Evolutionary conservation across 2,797 vertebrate species (phyloP).

Genomic region (Alfaro cultratus): DNA sequence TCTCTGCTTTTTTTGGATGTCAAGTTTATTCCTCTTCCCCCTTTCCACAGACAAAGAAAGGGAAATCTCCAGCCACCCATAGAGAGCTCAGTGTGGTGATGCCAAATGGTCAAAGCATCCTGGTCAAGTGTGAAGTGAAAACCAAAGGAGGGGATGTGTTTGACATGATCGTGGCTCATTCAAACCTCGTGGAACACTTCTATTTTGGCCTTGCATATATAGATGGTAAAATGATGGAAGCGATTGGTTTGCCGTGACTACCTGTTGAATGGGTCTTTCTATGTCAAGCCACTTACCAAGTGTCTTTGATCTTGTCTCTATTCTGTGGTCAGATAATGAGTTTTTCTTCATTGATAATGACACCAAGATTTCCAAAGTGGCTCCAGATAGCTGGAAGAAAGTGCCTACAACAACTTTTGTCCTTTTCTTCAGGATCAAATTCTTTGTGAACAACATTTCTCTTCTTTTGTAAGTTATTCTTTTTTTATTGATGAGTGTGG

Average conservation of each 20-base stretch:
- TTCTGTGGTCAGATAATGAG: slow-evolving; percentile 83
- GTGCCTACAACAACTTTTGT: slow-evolving; percentile 81
- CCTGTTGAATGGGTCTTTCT: neutral
- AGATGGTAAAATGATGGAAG: slow-evolving; percentile 77
- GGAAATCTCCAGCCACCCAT: slow-evolving; percentile 84
- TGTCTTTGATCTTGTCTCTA: neutral
- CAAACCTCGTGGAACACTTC: slow-evolving; percentile 86
- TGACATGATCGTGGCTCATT: slow-evolving; percentile 84
- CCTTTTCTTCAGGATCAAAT: slow-evolving; percentile 90
- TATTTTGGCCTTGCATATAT: slow-evolving; percentile 92
- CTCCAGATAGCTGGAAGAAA: slow-evolving; percentile 90
- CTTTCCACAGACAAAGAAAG: slow-evolving; percentile 84
- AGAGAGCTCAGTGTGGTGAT: slow-evolving; percentile 87
- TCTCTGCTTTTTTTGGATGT: neutral
- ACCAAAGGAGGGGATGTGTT: slow-evolving; percentile 87
- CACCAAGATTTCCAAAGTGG: slow-evolving; percentile 88
- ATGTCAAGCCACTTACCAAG: neutral
- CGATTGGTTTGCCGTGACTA: neutral
- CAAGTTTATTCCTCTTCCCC: neutral
- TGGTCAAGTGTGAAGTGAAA: slow-evolving; percentile 89
- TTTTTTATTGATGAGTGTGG: neutral
- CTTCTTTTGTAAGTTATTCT: slow-evolving; percentile 85
- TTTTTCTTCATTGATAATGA: slow-evolving; percentile 92
- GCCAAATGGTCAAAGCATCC: slow-evolving; percentile 87
- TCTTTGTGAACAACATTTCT: slow-evolving; percentile 84